Evolutionary conservation across 2,113 vertebrate genomes (phyloP).

Genomic region (Apistogramma diplotaenia): DNA sequence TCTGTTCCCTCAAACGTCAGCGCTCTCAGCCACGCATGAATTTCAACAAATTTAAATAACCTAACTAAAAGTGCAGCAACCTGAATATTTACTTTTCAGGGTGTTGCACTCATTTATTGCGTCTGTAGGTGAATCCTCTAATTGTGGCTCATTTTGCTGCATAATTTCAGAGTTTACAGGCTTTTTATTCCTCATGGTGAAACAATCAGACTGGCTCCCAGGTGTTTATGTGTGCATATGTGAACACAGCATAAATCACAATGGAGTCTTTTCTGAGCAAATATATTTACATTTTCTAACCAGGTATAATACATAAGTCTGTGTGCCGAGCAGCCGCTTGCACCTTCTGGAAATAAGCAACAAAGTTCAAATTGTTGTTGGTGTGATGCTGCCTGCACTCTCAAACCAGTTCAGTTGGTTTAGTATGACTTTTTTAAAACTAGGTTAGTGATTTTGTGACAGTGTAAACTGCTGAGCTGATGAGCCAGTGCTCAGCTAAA

Average conservation of each 20-base stretch:
- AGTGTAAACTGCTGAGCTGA: background rate
- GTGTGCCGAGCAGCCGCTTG: background rate
- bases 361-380: background rate
- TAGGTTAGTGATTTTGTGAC: background rate
- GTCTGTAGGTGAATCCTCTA: background rate
- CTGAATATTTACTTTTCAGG: background rate
- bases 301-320: background rate
- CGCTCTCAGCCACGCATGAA: too few relatives aligned
- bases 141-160: too few relatives aligned
- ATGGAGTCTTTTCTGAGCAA: rapidly evolving
- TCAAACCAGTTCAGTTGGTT: background rate
- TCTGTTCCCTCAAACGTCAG: too few relatives aligned
- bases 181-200: background rate
- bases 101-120: background rate
- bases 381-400: background rate
- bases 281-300: background rate
- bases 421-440: background rate
- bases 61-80: background rate
- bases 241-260: background rate
- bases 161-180: background rate
- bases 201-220: background rate
- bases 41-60: background rate
- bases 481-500: background rate
- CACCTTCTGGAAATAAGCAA: background rate
- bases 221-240: background rate